Evolutionary conservation across 2,888 invertebrate species (phyloP), one percentile per base, ranked within the genome.

Genomic region (Eupithecia subfuscata): DNA sequence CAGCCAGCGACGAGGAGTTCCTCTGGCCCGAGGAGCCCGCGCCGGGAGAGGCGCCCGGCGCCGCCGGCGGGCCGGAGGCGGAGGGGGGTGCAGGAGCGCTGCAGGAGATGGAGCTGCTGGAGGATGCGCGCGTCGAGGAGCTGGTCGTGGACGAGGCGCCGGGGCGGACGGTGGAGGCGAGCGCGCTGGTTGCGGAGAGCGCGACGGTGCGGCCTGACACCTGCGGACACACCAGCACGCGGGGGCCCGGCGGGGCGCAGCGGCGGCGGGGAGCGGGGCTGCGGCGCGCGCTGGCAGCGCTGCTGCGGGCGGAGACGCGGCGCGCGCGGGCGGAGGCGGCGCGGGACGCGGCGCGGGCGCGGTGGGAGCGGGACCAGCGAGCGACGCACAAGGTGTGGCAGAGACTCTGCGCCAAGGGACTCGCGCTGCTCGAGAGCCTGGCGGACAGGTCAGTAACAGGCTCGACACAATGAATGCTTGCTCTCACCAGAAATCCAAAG

Each of bases 191-290:
- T 12, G 43, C 18, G 48, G 48, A 48, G 48, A 48, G 48, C 48
- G 9, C 48, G 48, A n/a, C 9, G 48, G 48, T n/a, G 48, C 60
- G 69, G 7, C 69, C 69, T 16, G 68, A 64, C 34, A 16, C 2
- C 22, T 25, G 69, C 9, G 75, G 75, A 16, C 69, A 71, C 71
- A 75, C 65, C 9, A 65, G 65, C 34, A 18, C 65, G 37, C 65
- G 63, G 64, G 16, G 64, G 16, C 4, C 8, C 6, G 34, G 8
- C 9, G 30, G 70, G 37, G 56, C 22, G 74, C 25, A n/a, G 5
- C 30, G 25, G 74, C 37, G 40, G 9, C 30, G 25, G 30, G 43
- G 52, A 9, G n/a, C 12, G 25, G 60, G 22, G 56, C 14, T 43
- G 56, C 37, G 16, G 56, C 60, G 56, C 60, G 60, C 43, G 43